Evolutionary conservation across 2,888 invertebrate species (phyloP).

Genomic region (Hoplodrina ambigua): DNA sequence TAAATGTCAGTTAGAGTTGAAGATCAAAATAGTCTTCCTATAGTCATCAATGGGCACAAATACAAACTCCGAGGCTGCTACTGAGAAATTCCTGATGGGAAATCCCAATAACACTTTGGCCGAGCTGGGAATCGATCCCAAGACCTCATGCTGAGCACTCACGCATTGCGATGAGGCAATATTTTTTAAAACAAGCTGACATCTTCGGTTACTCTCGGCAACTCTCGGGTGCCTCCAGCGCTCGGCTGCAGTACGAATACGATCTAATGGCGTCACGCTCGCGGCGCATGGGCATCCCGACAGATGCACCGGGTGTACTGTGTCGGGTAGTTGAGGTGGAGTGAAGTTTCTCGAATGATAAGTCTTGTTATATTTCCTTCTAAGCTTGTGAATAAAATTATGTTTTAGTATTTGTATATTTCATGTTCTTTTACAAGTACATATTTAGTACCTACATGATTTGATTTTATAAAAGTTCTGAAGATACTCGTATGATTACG

Average conservation of each 20-base stretch:
- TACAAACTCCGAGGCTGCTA: too few relatives aligned
- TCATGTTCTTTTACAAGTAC: too few relatives aligned
- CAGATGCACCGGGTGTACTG: constrained; percentile 20
- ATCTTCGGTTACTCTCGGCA: constrained; percentile 2
- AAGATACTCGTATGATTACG: too few relatives aligned
- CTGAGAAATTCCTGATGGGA: too few relatives aligned
- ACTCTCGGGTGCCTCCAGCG: constrained; percentile 17
- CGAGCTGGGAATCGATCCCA: too few relatives aligned
- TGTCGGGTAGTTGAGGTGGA: background rate
- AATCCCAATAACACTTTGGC: too few relatives aligned
- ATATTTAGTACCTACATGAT: too few relatives aligned
- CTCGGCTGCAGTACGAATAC: constrained; percentile 20
- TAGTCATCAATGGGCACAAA: too few relatives aligned
- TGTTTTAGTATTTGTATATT: background rate
- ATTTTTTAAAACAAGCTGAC: constrained; percentile 4
- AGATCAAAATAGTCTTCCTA: background rate
- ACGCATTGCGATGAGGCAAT: background rate
- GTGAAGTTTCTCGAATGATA: constrained; percentile 8
- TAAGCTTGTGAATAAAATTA: background rate
- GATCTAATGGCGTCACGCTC: constrained; percentile 50
- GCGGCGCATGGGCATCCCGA: constrained; percentile 59
- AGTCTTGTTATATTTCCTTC: background rate
- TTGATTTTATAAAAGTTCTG: too few relatives aligned
- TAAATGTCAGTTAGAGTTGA: background rate
- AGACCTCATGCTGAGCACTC: too few relatives aligned